These are phyloP conservation scores for Egretta garzetta DNA, from an alignment of 2,113 vertebrate genomes.

Conservation along the genomic window DNA sequence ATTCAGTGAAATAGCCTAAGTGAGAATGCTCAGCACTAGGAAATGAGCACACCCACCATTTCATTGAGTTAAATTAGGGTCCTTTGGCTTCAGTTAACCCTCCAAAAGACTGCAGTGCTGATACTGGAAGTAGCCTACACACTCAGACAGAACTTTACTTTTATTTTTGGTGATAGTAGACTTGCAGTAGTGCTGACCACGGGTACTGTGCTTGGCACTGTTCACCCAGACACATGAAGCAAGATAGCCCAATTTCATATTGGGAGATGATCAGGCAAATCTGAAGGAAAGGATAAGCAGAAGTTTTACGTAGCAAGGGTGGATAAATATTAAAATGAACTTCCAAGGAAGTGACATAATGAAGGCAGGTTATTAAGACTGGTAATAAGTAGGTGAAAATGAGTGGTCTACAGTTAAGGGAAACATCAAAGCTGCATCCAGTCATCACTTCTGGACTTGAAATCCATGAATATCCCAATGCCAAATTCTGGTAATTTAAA, in stretches of 20 bases:
- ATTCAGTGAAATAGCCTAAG: neutral
- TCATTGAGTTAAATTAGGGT: neutral
- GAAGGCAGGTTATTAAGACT: neutral
- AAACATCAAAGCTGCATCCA: neutral
- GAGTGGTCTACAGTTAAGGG: neutral
- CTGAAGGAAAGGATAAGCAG: neutral
- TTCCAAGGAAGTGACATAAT: neutral
- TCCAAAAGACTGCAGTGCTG: neutral
- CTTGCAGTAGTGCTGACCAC: neutral
- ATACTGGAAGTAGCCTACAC: neutral
- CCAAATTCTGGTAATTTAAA: neutral
- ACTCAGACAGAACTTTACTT: neutral
- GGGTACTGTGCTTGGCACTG: neutral
- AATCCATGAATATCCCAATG: neutral
- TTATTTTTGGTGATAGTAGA: neutral
- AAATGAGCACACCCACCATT: neutral
- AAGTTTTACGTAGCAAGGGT: neutral
- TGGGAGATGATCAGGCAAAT: neutral
- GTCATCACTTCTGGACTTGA: neutral
- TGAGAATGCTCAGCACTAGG: neutral
- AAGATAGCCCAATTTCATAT: accelerated
- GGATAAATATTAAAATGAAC: neutral
- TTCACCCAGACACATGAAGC: neutral
- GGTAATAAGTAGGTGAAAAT: neutral
- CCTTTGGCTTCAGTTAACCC: neutral